A percentile compares a stretch with the other conserved stretches of the same genome.
Evolutionary conservation across 2,113 vertebrate species (phyloP).

Genomic region (Calypte anna): DNA sequence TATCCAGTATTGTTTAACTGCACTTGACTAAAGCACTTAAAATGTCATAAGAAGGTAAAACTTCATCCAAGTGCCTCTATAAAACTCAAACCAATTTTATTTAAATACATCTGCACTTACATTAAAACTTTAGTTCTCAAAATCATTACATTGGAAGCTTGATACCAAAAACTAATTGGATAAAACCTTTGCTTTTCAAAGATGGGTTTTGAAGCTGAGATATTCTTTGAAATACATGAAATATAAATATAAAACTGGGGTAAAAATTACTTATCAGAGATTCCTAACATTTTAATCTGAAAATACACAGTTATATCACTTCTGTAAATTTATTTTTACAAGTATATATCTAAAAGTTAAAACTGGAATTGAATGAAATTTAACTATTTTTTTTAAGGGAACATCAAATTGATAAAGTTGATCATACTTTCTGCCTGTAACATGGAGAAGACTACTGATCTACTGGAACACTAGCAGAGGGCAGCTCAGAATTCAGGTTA

Average conservation of each 20-base stretch:
- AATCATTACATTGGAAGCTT: conserved; percentile 9
- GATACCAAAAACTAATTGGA: neutral
- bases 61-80: neutral
- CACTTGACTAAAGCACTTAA: neutral
- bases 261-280: neutral
- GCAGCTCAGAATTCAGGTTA: neutral
- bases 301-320: neutral
- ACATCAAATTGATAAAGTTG: neutral
- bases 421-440: neutral
- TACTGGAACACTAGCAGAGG: neutral
- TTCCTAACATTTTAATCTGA: neutral
- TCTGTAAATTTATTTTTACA: neutral
- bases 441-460: neutral
- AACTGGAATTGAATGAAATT: neutral
- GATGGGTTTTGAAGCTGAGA: neutral
- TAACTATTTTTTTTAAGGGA: neutral
- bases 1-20: neutral
- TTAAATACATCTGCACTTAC: neutral
- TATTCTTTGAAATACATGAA: neutral
- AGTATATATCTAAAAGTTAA: neutral
- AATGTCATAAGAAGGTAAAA: neutral
- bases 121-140: neutral
- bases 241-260: neutral
- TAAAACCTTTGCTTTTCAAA: neutral
- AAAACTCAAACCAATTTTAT: neutral